Evolutionary conservation across 2,113 vertebrate genomes (phyloP), one percentile per base, ranked within the genome.

Genomic region (Chloebia gouldiae): DNA sequence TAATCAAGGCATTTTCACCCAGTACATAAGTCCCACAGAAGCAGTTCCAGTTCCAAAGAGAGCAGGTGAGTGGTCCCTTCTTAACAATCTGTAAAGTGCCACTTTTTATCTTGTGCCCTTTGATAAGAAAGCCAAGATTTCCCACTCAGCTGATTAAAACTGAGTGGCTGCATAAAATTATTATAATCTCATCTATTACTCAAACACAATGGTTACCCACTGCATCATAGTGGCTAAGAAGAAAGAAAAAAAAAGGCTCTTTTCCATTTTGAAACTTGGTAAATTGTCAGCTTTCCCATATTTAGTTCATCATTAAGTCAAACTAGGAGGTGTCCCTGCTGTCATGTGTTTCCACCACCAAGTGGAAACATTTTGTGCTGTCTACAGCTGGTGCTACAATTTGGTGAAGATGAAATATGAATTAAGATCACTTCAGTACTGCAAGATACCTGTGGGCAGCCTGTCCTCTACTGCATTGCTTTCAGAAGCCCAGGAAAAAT

Each of bases 121-220:
- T 95, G 75, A 84, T 95, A 92, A 93, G 77, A 85, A 94, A 87
- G 80, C 50, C 65, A 73, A 83, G 80, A 79, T 96, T 95, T 92
- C 76, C 78, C 50, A 44, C 51, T 93, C 71, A 93, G 31, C 49
- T 88, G 96, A 95, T 95, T 92, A 92, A 92, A 97, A 72, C 72
- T 59, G 71, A 77, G 42, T 64, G 71, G 75, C 53, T 91, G 87
- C 87, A 90, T 93, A 68, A 93, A 91, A 79, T 91, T 70, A 85
- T 61, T 39, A 94, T 84, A 80, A 86, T 49, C 60, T 86, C 56
- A 82, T 75, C 81, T 80, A 16, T 70, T 94, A 94, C 75, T 81
- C 60, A 73, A 47, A 61, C 71, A 81, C 86, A 95, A 90, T 31
- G 51, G 77, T 92, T 56, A 86, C 53, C 64, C 81, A 71, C 78